These are phyloP conservation scores for Acholoe squamosa DNA, from an alignment of 2,888 invertebrate species.

Conservation along the genomic window DNA sequence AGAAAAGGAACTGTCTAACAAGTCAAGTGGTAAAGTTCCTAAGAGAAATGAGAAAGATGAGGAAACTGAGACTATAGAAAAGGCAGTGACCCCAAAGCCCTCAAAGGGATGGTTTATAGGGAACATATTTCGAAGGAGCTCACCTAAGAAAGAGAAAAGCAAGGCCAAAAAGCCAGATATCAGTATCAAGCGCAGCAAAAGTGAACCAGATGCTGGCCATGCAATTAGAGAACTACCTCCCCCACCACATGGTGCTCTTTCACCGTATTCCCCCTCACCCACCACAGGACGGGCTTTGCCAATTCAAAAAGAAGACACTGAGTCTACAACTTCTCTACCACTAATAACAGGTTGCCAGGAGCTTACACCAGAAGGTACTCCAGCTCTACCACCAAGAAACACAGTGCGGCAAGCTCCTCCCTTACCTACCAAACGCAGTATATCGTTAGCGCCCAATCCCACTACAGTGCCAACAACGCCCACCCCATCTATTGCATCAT, in stretches of 20 bases:
- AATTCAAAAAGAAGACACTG: background rate
- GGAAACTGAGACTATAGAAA: background rate
- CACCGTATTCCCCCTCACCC: background rate
- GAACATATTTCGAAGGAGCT: background rate
- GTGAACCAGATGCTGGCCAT: background rate
- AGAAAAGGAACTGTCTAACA: background rate
- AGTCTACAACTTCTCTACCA: background rate
- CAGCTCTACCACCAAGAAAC: background rate
- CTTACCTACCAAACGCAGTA: background rate
- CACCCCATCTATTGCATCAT: background rate
- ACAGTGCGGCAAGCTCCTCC: background rate
- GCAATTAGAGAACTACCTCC: background rate
- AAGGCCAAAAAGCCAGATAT: background rate
- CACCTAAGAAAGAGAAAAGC: background rate
- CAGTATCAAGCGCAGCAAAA: background rate
- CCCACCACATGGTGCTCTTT: background rate
- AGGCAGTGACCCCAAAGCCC: background rate
- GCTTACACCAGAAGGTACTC: background rate
- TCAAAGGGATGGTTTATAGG: background rate
- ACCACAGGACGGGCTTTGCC: background rate
- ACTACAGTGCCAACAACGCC: background rate
- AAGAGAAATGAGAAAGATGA: background rate
- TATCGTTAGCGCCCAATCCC: background rate
- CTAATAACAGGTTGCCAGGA: background rate
- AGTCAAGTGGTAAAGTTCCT: background rate